These are phyloP conservation scores for Chaetops frenatus DNA, from an alignment of 2,113 vertebrate genomes.

Conservation along the genomic window DNA sequence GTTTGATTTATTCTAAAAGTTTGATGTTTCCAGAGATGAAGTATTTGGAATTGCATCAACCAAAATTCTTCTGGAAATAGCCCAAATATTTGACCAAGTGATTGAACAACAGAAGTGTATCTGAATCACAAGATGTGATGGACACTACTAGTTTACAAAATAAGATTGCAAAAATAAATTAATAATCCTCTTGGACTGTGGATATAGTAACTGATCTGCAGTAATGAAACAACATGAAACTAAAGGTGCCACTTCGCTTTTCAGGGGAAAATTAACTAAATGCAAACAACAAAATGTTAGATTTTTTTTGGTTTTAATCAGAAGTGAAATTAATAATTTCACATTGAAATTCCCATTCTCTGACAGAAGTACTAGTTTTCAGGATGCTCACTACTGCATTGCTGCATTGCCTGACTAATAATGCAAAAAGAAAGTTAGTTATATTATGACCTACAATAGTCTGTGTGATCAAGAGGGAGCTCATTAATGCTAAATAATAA, in stretches of 20 bases:
- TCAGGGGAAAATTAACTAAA: neutral
- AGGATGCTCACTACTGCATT: fast-evolving
- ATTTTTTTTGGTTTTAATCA: neutral
- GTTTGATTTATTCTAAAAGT: neutral
- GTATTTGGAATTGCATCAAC: neutral
- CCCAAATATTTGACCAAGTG: neutral
- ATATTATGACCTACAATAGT: neutral
- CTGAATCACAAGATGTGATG: neutral
- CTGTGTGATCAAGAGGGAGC: neutral
- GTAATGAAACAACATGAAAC: neutral
- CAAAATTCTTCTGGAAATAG: neutral
- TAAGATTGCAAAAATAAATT: neutral
- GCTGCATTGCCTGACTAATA: neutral
- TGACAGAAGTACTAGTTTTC: neutral
- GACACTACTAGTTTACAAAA: neutral
- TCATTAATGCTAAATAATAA: neutral
- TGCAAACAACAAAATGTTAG: neutral
- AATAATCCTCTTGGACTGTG: neutral
- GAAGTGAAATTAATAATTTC: neutral
- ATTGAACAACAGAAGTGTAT: neutral
- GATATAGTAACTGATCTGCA: neutral
- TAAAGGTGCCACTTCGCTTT: neutral
- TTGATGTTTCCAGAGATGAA: neutral
- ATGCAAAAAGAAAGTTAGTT: neutral
- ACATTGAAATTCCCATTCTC: neutral